Conservation (phyloP, 2,888 invertebrate genomes). For the Hypselothyrea guttata region DNA sequence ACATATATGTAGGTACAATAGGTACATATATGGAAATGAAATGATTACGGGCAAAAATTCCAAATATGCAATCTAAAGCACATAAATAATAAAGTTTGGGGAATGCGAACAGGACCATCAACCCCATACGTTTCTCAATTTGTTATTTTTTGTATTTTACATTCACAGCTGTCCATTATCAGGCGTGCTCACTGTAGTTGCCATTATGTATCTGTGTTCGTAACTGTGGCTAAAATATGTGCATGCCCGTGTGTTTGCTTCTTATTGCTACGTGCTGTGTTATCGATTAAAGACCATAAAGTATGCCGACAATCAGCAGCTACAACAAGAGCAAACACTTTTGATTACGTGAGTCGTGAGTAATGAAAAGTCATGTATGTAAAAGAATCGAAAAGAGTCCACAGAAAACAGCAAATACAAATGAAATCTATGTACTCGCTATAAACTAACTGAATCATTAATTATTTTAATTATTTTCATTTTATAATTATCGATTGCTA, state of each 20-base stretch:
- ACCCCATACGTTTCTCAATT: no score
- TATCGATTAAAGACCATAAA: slow-evolving; percentile 69
- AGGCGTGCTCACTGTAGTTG: slow-evolving; percentile 50
- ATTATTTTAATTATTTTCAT: no score
- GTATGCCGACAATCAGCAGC: slow-evolving; percentile 39
- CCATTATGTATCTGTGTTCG: slow-evolving; percentile 42
- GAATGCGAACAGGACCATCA: no score
- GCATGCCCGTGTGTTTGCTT: not conserved
- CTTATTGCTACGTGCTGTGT: slow-evolving; percentile 29
- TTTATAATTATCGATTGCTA: no score
- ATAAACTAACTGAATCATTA: no score
- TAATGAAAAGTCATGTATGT: slow-evolving; percentile 2
- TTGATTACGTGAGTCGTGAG: slow-evolving; percentile 66
- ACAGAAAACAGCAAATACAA: slow-evolving; percentile 8
- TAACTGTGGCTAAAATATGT: no score
- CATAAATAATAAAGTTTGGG: slow-evolving; percentile 50
- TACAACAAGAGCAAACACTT: slow-evolving; percentile 30
- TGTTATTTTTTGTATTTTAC: slow-evolving; percentile 14
- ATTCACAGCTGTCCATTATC: slow-evolving; percentile 45
- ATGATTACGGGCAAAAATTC: slow-evolving; percentile 37
- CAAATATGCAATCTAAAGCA: no score
- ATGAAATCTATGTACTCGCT: no score
- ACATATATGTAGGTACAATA: no score
- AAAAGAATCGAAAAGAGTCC: not conserved
- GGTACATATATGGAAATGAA: slow-evolving; percentile 25